Percentiles rank a stretch among this genome's conserved stretches.
These are phyloP conservation scores for Oithona nana DNA, from an alignment of 2,888 invertebrate species.

Conservation along the genomic window DNA sequence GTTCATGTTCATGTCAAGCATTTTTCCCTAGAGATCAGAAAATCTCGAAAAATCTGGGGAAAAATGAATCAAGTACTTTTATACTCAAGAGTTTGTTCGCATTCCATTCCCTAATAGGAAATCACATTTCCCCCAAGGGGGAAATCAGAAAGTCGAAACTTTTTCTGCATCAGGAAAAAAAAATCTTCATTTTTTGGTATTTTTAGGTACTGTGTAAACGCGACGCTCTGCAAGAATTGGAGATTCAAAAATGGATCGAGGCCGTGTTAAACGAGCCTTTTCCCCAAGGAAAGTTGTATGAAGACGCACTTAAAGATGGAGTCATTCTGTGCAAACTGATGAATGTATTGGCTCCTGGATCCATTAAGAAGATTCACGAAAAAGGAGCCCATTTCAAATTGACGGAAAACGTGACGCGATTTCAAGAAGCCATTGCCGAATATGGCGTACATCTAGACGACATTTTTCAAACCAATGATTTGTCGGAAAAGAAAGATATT, in stretches of 20 bases:
- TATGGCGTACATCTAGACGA: slow-evolving; percentile 80
- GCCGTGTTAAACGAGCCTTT: slow-evolving; percentile 65
- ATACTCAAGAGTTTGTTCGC: no score
- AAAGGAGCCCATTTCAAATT: slow-evolving; percentile 94
- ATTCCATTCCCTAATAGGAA: no score
- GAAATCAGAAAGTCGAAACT: no score
- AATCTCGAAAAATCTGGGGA: no score
- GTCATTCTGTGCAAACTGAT: slow-evolving; percentile 70
- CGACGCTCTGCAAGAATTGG: slow-evolving; percentile 55
- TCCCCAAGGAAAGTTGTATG: slow-evolving; percentile 57
- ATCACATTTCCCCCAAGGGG: no score
- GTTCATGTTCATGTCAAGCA: no score
- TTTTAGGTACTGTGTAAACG: slow-evolving; percentile 39
- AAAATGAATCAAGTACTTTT: no score
- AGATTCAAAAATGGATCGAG: slow-evolving; percentile 85
- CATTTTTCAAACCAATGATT: slow-evolving; percentile 88
- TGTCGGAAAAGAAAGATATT: slow-evolving; percentile 85
- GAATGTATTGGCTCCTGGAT: slow-evolving; percentile 76
- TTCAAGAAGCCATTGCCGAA: slow-evolving; percentile 63
- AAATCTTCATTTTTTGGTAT: no score
- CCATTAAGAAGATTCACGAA: slow-evolving; percentile 73
- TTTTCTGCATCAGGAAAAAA: no score
- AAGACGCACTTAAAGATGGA: slow-evolving; percentile 78
- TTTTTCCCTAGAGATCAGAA: no score
- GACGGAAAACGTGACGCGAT: slow-evolving; percentile 97